Evolutionary conservation across 2,888 invertebrate species (phyloP).

Genomic region (Carcina quercana): DNA sequence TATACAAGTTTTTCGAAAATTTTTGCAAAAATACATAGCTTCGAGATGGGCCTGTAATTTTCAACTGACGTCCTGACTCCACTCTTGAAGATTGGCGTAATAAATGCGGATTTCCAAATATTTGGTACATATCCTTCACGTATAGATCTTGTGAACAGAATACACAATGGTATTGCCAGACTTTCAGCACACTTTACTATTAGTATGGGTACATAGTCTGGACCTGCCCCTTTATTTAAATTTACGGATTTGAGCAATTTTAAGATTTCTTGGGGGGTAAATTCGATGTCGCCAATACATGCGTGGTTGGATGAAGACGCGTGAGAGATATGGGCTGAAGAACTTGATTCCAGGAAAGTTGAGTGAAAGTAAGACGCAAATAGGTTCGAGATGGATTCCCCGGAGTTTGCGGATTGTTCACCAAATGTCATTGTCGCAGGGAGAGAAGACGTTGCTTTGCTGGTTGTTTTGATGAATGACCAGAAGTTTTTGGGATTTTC

Average conservation of each 20-base stretch:
- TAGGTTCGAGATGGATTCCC: not conserved
- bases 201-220: not conserved
- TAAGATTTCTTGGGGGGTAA: not conserved
- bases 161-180: not conserved
- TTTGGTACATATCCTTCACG: not conserved
- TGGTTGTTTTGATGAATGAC: not conserved
- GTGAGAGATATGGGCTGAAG: not conserved
- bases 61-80: not conserved
- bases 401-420: not conserved
- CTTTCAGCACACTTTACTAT: not conserved
- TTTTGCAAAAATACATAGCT: not conserved
- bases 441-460: not conserved
- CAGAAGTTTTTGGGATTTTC: not conserved
- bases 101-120: not conserved
- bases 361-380: not conserved
- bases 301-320: not conserved
- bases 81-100: not conserved
- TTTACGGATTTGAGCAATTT: not conserved
- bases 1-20: not conserved
- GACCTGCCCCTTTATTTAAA: constrained; percentile 1
- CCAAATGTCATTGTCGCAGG: not conserved
- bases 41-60: not conserved
- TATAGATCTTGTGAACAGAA: not conserved
- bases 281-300: not conserved
- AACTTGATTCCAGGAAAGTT: not conserved